These are phyloP conservation scores for Leptopilina myrica DNA, from an alignment of 2,888 invertebrate species.

Conservation along the genomic window DNA sequence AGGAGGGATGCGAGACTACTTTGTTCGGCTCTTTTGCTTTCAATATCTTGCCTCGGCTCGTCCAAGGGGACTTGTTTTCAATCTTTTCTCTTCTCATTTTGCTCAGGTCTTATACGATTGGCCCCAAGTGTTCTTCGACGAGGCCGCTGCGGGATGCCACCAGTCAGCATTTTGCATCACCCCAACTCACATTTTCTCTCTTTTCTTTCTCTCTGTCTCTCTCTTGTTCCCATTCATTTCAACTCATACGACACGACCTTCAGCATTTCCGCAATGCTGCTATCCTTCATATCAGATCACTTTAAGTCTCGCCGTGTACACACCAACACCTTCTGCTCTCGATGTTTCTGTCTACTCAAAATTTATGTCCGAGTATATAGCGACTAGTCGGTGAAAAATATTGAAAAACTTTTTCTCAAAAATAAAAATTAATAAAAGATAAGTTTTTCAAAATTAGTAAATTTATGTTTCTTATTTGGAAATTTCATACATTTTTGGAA, in stretches of 20 bases:
- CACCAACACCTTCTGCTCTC: conserved; percentile 15
- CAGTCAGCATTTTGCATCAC: conserved; percentile 58
- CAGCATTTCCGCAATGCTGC: conserved; percentile 49
- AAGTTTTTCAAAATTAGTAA: too few species aligned
- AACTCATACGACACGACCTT: conserved; percentile 42
- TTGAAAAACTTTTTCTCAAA: neutral
- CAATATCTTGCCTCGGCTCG: conserved; percentile 22
- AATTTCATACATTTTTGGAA: too few species aligned
- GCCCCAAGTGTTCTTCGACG: conserved; percentile 51
- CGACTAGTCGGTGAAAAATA: neutral
- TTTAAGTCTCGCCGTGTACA: conserved; percentile 49
- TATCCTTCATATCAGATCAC: conserved; percentile 57
- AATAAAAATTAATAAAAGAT: neutral
- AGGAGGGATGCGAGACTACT: neutral
- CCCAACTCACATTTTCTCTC: conserved; percentile 43
- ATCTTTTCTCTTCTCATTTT: conserved; percentile 11
- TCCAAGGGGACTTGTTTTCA: conserved; percentile 19
- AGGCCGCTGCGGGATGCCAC: conserved; percentile 50
- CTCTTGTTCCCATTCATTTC: conserved; percentile 16
- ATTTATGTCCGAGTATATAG: conserved; percentile 6
- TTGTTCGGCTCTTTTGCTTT: conserved; percentile 17
- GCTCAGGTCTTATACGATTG: conserved; percentile 55
- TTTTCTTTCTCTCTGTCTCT: conserved; percentile 21
- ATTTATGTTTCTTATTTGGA: neutral
- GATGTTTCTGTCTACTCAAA: conserved; percentile 1